Evolutionary conservation across 1,140 invertebrate species (phyloP).

Genomic region (Pomacea maculata): DNA sequence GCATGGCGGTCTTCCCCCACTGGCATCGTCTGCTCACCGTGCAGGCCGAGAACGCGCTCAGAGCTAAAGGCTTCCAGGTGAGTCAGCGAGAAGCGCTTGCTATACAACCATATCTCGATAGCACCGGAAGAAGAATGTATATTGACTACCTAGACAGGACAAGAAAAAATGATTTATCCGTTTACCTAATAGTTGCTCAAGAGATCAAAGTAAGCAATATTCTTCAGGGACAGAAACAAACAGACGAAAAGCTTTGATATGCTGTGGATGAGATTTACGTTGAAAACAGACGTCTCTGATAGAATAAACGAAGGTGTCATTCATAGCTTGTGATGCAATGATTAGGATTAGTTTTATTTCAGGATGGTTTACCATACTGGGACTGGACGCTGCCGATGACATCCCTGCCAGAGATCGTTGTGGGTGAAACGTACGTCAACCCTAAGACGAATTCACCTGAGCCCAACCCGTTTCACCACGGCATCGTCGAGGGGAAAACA

Average conservation of each 20-base stretch:
- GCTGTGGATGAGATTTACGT: no score
- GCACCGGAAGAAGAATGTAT: no score
- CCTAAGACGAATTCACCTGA: slow-evolving; percentile 16
- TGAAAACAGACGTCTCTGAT: no score
- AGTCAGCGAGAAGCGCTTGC: no score
- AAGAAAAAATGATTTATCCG: no score
- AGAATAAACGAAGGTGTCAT: not conserved
- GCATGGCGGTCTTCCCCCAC: slow-evolving; percentile 30
- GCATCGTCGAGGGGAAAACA: not conserved
- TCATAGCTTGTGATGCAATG: slow-evolving; percentile 11
- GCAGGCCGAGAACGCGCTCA: slow-evolving; percentile 28
- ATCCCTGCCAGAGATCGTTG: slow-evolving; percentile 22
- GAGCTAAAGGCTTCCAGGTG: slow-evolving; percentile 16
- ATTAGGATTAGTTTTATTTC: slow-evolving; percentile 6
- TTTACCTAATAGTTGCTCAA: no score
- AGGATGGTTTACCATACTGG: slow-evolving; percentile 32
- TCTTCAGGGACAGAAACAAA: no score
- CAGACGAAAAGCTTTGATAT: no score
- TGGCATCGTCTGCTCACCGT: slow-evolving; percentile 34
- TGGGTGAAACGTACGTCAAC: slow-evolving; percentile 14
- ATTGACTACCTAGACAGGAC: no score
- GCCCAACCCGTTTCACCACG: slow-evolving; percentile 31
- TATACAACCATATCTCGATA: no score
- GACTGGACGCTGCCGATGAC: slow-evolving; percentile 36
- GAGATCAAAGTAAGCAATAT: no score